phyloP scores from a whole-genome alignment of 2,888 invertebrate species.

The Ferdinandea cuprea region DNA sequence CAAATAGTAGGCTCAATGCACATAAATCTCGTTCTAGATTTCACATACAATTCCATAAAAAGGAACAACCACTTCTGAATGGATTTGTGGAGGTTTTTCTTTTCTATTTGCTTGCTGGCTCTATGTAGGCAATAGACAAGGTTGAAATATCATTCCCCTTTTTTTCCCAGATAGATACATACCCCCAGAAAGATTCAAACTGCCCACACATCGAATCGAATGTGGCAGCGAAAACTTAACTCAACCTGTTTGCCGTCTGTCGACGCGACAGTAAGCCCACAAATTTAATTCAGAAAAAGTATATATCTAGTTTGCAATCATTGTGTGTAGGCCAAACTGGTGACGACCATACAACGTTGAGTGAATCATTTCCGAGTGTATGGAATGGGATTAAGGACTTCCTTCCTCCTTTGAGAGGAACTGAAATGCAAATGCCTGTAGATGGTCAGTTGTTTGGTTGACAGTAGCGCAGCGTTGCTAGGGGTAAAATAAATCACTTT shows the following conservation, averaged over 20 bases:
- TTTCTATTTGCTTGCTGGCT: not conserved
- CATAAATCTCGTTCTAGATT: slow-evolving; percentile 51
- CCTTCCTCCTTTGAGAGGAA: slow-evolving; percentile 23
- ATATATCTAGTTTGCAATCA: slow-evolving; percentile 4
- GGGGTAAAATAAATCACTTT: slow-evolving; percentile 40
- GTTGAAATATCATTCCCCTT: too few species aligned
- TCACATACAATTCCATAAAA: slow-evolving; percentile 45
- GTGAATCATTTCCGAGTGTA: slow-evolving; percentile 64
- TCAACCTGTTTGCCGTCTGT: slow-evolving; percentile 54
- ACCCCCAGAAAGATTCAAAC: slow-evolving; percentile 6
- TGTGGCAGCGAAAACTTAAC: slow-evolving; percentile 34
- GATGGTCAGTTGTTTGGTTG: slow-evolving; percentile 18
- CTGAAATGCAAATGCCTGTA: slow-evolving; percentile 29
- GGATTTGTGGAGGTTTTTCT: slow-evolving; percentile 35
- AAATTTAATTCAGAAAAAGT: slow-evolving; percentile 24
- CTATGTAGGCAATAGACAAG: slow-evolving; percentile 8
- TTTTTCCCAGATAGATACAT: slow-evolving; percentile 10
- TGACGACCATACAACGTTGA: not conserved
- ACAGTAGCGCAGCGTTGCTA: slow-evolving; percentile 16
- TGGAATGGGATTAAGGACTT: slow-evolving; percentile 52
- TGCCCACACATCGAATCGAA: slow-evolving; percentile 28
- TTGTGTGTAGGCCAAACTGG: slow-evolving; percentile 18
- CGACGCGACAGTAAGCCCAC: slow-evolving; percentile 44
- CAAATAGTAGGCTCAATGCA: slow-evolving; percentile 18
- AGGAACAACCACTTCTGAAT: slow-evolving; percentile 48